Conservation (phyloP, 1,140 invertebrate species). For the Paraescarpia echinospica region DNA sequence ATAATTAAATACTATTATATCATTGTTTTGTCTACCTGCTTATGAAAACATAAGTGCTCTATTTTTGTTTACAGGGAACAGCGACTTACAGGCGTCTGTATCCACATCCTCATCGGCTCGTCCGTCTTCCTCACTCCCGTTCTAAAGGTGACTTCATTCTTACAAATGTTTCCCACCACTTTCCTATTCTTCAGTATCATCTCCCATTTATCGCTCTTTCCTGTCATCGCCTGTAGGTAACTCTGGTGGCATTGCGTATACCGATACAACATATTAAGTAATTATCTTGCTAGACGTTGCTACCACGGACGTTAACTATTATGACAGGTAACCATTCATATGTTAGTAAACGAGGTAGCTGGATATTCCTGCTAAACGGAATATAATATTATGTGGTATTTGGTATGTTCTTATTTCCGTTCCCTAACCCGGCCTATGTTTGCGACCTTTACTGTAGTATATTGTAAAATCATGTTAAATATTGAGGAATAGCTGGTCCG, state of each 20-base stretch:
- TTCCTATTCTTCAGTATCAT: too few species aligned
- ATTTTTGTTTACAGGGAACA: slow-evolving; percentile 72
- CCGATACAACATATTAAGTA: too few species aligned
- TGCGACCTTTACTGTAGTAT: too few species aligned
- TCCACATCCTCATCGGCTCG: slow-evolving; percentile 91
- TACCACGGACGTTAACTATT: neutral
- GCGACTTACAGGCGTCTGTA: slow-evolving; percentile 91
- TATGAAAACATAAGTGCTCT: neutral
- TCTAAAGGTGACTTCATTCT: slow-evolving; percentile 42
- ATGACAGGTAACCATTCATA: neutral
- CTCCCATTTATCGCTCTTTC: too few species aligned
- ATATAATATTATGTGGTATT: too few species aligned
- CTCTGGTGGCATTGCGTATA: too few species aligned
- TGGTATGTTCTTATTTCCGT: too few species aligned
- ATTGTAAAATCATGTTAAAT: too few species aligned
- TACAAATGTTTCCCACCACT: neutral
- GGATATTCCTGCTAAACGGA: neutral
- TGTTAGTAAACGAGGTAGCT: neutral
- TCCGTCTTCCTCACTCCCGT: slow-evolving; percentile 91
- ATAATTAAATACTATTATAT: too few species aligned
- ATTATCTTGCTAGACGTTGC: neutral
- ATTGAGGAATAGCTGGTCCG: too few species aligned
- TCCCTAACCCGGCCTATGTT: too few species aligned
- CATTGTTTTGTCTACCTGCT: neutral
- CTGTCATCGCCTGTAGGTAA: too few species aligned